Percentiles rank a stretch among this genome's conserved stretches.
Evolutionary conservation across 2,888 invertebrate genomes (phyloP).

Genomic region (Norana najaformis): DNA sequence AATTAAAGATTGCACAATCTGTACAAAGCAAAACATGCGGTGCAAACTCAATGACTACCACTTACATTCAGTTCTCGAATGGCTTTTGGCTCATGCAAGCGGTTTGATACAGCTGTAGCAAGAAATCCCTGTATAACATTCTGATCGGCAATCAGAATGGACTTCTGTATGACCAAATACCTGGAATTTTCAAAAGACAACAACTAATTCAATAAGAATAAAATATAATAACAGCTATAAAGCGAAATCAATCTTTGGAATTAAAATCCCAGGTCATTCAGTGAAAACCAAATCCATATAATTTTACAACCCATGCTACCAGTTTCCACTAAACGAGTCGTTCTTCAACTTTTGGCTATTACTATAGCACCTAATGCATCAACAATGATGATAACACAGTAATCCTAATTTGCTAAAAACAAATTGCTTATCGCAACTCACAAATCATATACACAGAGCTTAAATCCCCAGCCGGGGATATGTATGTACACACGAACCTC

Average conservation of each 20-base stretch:
- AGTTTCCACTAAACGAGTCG: not conserved
- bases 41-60: not conserved
- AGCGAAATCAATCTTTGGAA: not conserved
- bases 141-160: not conserved
- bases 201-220: not conserved
- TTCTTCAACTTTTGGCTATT: too few species aligned
- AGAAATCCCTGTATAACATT: not conserved
- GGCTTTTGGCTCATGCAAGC: not conserved
- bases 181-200: not conserved
- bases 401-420: too few species aligned
- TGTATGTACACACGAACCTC: too few species aligned
- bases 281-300: too few species aligned
- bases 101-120: not conserved
- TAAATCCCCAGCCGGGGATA: too few species aligned
- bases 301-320: not conserved
- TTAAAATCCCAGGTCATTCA: too few species aligned
- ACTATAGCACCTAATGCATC: too few species aligned
- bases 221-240: not conserved
- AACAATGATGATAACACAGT: too few species aligned
- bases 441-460: too few species aligned
- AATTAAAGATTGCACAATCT: too few species aligned
- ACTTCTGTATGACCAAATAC: constrained; percentile 16
- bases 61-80: constrained; percentile 1
- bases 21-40: not conserved
- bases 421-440: not conserved